Evolutionary conservation across 2,888 invertebrate genomes (phyloP).

Genomic region (Laothoe populi): DNA sequence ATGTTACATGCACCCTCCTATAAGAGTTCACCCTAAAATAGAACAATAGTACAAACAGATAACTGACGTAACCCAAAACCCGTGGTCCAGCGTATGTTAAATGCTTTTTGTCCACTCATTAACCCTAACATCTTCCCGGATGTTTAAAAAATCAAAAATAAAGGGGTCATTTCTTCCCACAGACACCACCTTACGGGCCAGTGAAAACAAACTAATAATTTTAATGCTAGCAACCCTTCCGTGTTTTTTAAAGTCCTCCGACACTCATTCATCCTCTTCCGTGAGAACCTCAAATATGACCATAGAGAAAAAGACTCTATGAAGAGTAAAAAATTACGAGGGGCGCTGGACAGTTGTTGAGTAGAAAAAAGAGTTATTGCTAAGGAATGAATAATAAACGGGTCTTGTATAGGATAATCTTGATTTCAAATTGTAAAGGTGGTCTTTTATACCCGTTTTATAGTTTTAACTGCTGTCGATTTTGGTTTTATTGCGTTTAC

Average conservation of each 20-base stretch:
- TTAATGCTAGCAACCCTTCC: conserved; percentile 80
- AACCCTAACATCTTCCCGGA: conserved; percentile 78
- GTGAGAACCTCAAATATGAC: conserved; percentile 80
- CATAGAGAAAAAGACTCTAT: conserved; percentile 68
- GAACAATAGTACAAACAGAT: conserved; percentile 27
- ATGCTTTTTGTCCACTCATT: conserved; percentile 71
- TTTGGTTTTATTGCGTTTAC: conserved; percentile 25
- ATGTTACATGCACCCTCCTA: conserved; percentile 35
- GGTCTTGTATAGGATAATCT: conserved; percentile 60
- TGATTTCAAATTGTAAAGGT: conserved; percentile 59
- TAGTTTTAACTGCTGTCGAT: conserved; percentile 25
- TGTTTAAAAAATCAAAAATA: conserved; percentile 66
- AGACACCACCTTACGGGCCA: conserved; percentile 69
- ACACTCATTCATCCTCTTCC: conserved; percentile 75
- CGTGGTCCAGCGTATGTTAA: conserved; percentile 61
- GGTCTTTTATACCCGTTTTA: conserved; percentile 36
- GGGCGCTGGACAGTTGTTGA: conserved; percentile 78
- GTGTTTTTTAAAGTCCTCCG: conserved; percentile 64
- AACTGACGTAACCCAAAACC: conserved; percentile 55
- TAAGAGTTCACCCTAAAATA: conserved; percentile 19
- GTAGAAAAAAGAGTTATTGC: conserved; percentile 65
- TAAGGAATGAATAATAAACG: conserved; percentile 69
- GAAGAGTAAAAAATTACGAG: conserved; percentile 68
- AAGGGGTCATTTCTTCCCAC: conserved; percentile 82
- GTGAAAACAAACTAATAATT: conserved; percentile 78